Conservation (phyloP, 2,888 invertebrate species). For the Sinodicranocentrus sp. region DNA sequence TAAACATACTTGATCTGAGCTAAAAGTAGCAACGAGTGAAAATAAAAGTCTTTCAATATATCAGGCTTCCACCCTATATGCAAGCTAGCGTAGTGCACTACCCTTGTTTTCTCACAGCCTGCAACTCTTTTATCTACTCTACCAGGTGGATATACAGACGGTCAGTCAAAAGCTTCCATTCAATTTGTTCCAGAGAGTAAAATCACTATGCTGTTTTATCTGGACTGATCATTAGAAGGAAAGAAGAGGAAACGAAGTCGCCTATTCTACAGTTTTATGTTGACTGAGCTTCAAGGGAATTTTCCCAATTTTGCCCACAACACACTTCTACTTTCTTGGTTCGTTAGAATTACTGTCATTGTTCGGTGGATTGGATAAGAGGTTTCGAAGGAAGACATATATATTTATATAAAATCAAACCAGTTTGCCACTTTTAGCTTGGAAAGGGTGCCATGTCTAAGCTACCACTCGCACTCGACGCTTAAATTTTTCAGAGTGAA, state of each 20-base stretch:
- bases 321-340: neutral
- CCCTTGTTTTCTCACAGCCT: neutral
- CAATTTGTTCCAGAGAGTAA: slow-evolving; percentile 17
- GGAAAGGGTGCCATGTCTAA: too few relatives aligned
- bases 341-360: neutral
- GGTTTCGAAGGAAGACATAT: too few relatives aligned
- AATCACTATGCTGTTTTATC: slow-evolving; percentile 11
- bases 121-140: slow-evolving; percentile 4
- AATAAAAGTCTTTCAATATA: neutral
- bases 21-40: slow-evolving; percentile 12
- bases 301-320: too few relatives aligned
- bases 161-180: slow-evolving; percentile 25
- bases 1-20: too few relatives aligned
- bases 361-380: neutral
- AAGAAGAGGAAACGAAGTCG: too few relatives aligned
- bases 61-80: neutral
- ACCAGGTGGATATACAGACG: slow-evolving; percentile 27
- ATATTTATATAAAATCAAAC: slow-evolving; percentile 15
- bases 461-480: too few relatives aligned
- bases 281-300: too few relatives aligned
- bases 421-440: neutral
- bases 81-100: neutral
- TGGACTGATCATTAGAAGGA: neutral
- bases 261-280: too few relatives aligned
- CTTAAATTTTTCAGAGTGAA: too few relatives aligned